Evolutionary conservation across 2,113 vertebrate genomes (phyloP), one percentile per base, ranked within the genome.

Genomic region (Megaceryle torquata): DNA sequence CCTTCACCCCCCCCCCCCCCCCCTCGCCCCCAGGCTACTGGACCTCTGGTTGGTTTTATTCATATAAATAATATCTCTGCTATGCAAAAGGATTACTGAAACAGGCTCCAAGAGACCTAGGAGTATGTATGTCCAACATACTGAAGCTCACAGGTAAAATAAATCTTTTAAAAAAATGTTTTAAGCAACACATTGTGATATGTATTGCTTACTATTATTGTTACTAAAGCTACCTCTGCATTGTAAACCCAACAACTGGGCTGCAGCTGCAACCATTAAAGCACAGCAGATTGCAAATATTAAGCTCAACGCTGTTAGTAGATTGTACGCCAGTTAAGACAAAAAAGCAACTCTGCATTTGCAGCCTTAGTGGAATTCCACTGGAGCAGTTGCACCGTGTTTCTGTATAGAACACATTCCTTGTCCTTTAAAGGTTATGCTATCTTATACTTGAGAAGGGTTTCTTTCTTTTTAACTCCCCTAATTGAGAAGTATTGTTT

Each of bases 401-500:
- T 94, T 33, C 93, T 80, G 92, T 89, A 90, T 91, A 44, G 92
- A 85, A 70, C 89, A 92, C 97, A 97, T 98, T 97, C 97, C 97
- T 96, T 97, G 93, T 95, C 96, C 97, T 97, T 97, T 97, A 97
- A 97, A 97, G 97, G 97, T 82, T 95, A 97, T 97, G 93, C 79
- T 76, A 41, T 95, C 94, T 93, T 92, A 85, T 80, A 93, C 94
- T 95, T 84, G 72, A 72, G 63, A 94, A 94, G 82, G 80, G 17
- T 91, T 95, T 79, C 93, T 94, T 92, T 64, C 88, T 96, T 89
- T 81, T 93, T 89, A 24, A 89, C 88, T 89, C 86, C 80, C 5
- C 24, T 71, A 89, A 94, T 83, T 96, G 84, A 94, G 84, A 96
- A 96, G 92, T 91, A 86, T 90, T 89, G 90, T 83, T 94, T 77